Evolutionary conservation across 2,797 vertebrate species (phyloP).

Genomic region (Molossus molossus): DNA sequence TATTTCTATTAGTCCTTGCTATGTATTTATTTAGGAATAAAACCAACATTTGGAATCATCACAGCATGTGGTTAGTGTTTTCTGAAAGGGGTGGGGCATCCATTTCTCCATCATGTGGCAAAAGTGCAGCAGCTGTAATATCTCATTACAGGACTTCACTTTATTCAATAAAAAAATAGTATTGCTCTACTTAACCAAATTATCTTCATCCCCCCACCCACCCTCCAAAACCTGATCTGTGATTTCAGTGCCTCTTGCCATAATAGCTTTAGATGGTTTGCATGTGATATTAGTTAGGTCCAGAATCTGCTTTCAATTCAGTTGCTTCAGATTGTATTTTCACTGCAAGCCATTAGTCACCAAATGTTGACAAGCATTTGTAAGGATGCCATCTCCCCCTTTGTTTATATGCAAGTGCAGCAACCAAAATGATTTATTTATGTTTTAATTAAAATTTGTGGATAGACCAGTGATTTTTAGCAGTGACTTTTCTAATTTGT

Average conservation of each 20-base stretch:
- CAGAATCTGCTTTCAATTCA: slow-evolving; percentile 89
- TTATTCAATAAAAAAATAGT: slow-evolving; percentile 86
- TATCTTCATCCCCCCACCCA: slow-evolving; percentile 31
- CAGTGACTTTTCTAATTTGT: slow-evolving; percentile 90
- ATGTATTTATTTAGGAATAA: slow-evolving; percentile 86
- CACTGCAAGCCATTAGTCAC: slow-evolving; percentile 89
- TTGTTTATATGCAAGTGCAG: slow-evolving; percentile 91
- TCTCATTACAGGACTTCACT: slow-evolving; percentile 82
- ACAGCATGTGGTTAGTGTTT: slow-evolving; percentile 89
- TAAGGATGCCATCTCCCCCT: slow-evolving; percentile 90
- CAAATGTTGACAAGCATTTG: slow-evolving; percentile 89
- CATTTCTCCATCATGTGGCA: slow-evolving; percentile 82
- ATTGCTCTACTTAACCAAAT: slow-evolving; percentile 84
- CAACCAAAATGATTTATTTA: slow-evolving; percentile 92
- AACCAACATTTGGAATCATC: slow-evolving; percentile 85
- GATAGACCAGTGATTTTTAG: slow-evolving; percentile 89
- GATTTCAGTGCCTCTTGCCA: slow-evolving; percentile 85
- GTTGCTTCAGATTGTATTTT: slow-evolving; percentile 88
- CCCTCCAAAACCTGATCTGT: slow-evolving; percentile 76
- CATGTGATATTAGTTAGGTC: slow-evolving; percentile 88
- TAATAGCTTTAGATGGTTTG: slow-evolving; percentile 78
- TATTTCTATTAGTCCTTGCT: slow-evolving; percentile 59
- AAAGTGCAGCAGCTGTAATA: slow-evolving; percentile 86
- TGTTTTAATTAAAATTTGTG: slow-evolving; percentile 93
- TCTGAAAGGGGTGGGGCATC: slow-evolving; percentile 85